Conservation (phyloP, 2,797 vertebrate species). For the Babyrousa celebensis region DNA sequence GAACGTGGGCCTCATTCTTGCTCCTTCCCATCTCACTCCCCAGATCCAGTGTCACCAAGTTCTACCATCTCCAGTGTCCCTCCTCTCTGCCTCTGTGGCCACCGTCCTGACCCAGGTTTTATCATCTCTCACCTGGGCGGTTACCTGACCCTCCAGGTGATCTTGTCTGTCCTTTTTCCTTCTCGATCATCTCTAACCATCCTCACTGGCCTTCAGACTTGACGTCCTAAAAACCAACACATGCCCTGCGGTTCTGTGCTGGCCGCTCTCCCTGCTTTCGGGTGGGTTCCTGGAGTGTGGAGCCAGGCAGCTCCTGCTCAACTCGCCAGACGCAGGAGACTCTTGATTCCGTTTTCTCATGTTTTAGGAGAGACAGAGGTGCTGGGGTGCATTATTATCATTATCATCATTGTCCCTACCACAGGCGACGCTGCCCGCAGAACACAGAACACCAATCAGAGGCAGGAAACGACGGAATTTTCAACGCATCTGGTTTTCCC, state of each 20-base stretch:
- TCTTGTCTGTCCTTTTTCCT: not conserved
- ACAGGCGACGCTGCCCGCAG: not conserved
- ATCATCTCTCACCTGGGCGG: not conserved
- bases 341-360: fast-evolving
- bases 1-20: not conserved
- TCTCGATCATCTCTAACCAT: not conserved
- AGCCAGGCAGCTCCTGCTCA: not conserved
- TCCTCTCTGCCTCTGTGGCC: not conserved
- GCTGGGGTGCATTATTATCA: not conserved
- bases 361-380: not conserved
- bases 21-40: not conserved
- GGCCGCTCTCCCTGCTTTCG: not conserved
- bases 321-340: fast-evolving
- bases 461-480: not conserved
- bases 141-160: not conserved
- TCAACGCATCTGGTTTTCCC: not conserved
- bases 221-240: not conserved
- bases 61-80: not conserved
- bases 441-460: not conserved
- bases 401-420: not conserved
- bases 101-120: not conserved
- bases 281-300: not conserved
- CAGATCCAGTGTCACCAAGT: not conserved
- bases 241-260: not conserved
- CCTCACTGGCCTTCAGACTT: not conserved